Evolutionary conservation across 2,113 vertebrate species (phyloP).

Genomic region (Callopanchax toddi): DNA sequence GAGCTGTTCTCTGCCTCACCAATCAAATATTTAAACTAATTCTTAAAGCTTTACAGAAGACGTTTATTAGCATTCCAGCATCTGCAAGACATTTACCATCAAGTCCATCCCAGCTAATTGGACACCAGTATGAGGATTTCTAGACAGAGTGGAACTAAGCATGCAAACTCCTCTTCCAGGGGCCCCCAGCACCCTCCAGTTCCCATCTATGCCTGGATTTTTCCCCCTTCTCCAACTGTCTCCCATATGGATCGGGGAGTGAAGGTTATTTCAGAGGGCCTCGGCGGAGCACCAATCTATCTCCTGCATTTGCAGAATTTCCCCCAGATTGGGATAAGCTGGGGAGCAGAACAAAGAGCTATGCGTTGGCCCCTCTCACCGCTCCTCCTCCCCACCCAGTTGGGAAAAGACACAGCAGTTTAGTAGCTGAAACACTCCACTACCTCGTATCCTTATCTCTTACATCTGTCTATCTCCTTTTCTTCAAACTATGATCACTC

Average conservation of each 20-base stretch:
- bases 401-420: slow-evolving; percentile 83
- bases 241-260: slow-evolving; percentile 81
- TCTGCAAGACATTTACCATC: slow-evolving; percentile 87
- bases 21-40: background rate
- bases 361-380: slow-evolving; percentile 29
- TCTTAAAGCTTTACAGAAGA: background rate
- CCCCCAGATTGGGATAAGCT: slow-evolving; percentile 84
- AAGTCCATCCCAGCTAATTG: slow-evolving; percentile 84
- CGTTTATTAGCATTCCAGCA: slow-evolving; percentile 78
- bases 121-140: slow-evolving; percentile 75
- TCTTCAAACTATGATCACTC: slow-evolving; percentile 52
- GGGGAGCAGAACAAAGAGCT: slow-evolving; percentile 89
- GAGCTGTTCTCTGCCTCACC: background rate
- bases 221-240: slow-evolving; percentile 69
- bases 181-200: slow-evolving; percentile 29
- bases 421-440: slow-evolving; percentile 77
- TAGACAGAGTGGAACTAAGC: slow-evolving; percentile 85
- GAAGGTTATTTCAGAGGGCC: slow-evolving; percentile 89
- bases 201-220: slow-evolving; percentile 4
- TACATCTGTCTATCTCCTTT: slow-evolving; percentile 43
- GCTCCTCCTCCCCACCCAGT: slow-evolving; percentile 40
- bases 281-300: slow-evolving; percentile 88
- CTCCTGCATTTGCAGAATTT: slow-evolving; percentile 90
- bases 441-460: slow-evolving; percentile 39
- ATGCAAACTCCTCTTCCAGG: slow-evolving; percentile 71